These are phyloP conservation scores for Ptilodon capucinus DNA, from an alignment of 2,888 invertebrate genomes.

Conservation along the genomic window DNA sequence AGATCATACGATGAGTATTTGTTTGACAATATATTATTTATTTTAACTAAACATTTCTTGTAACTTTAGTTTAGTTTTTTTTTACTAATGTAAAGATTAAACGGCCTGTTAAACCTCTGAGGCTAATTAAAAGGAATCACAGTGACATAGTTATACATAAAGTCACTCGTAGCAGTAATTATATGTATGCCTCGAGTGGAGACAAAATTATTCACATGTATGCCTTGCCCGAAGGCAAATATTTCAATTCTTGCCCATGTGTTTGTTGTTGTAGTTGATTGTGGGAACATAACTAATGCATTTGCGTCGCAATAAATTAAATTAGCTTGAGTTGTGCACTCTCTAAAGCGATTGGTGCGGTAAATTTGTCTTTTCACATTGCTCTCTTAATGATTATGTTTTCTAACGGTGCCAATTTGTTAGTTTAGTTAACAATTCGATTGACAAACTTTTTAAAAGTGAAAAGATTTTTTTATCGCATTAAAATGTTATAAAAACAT, in stretches of 20 bases:
- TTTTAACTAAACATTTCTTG: too few species aligned
- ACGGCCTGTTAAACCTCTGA: too few species aligned
- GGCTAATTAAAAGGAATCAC: too few species aligned
- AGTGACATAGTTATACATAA: too few species aligned
- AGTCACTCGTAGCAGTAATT: not conserved
- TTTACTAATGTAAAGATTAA: too few species aligned
- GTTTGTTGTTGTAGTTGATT: conserved; percentile 13
- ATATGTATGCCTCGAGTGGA: not conserved
- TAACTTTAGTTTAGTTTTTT: too few species aligned
- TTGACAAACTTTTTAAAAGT: conserved; percentile 7
- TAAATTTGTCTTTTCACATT: conserved; percentile 29
- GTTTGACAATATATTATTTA: too few species aligned
- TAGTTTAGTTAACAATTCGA: conserved; percentile 4
- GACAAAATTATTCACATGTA: not conserved
- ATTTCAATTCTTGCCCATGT: conserved; percentile 5
- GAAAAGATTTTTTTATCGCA: conserved; percentile 39
- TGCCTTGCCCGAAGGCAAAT: not conserved
- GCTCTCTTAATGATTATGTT: conserved; percentile 25
- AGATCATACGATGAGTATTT: too few species aligned
- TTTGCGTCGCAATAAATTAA: conserved; percentile 27
- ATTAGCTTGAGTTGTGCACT: conserved; percentile 50
- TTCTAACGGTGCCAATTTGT: conserved; percentile 38
- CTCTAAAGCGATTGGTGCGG: conserved; percentile 36
- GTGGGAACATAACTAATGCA: conserved; percentile 15
- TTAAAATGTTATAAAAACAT: conserved; percentile 28